Percentiles rank a stretch among this genome's conserved stretches.
phyloP scores from a whole-genome alignment of 2,888 invertebrate genomes.

The Orthosia gracilis region DNA sequence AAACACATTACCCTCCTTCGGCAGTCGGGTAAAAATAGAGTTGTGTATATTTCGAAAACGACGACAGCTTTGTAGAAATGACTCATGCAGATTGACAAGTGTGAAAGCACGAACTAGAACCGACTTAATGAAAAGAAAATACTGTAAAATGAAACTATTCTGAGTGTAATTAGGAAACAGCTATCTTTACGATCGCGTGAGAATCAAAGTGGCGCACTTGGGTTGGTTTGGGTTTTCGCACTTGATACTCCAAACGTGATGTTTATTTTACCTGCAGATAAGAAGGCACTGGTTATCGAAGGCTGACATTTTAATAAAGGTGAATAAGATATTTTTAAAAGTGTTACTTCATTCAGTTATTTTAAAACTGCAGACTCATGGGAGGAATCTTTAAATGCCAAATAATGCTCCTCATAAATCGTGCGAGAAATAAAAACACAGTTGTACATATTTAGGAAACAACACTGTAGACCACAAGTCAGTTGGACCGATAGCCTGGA shows the following conservation, averaged over 20 bases:
- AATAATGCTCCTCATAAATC: background rate
- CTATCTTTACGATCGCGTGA: conserved; percentile 45
- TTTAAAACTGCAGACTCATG: background rate
- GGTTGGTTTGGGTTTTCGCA: conserved; percentile 28
- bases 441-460: background rate
- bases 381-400: conserved; percentile 3
- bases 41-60: background rate
- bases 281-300: background rate
- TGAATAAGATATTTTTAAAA: conserved; percentile 4
- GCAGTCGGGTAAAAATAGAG: too few species aligned
- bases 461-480: too few species aligned
- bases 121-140: background rate
- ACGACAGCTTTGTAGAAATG: background rate
- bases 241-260: conserved; percentile 14
- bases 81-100: background rate
- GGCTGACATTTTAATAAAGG: conserved; percentile 27
- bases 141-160: conserved; percentile 2
- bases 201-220: conserved; percentile 32
- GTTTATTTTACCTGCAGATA: conserved; percentile 30
- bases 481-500: too few species aligned
- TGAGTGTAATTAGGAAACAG: conserved; percentile 20
- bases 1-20: too few species aligned
- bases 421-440: background rate
- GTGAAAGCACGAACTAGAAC: conserved; percentile 4
- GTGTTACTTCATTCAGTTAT: background rate